Base-by-base conservation (phyloP, 2,888 invertebrate genomes). In the Dryocosmus kuriphilus region DNA sequence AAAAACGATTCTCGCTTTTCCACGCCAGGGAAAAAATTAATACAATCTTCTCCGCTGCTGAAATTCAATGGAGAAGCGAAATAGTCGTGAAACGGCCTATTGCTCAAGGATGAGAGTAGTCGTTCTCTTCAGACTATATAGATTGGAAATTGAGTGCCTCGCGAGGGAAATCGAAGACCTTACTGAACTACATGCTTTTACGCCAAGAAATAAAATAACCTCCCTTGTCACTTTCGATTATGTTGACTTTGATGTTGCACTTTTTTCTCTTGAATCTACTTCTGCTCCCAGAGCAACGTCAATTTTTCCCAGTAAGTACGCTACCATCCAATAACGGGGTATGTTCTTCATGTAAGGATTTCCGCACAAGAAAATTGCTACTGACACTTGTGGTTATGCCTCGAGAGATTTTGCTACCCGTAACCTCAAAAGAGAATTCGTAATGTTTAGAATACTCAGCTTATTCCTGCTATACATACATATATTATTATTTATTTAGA, bases 311-410 rank as follows among this genome's bases (percentile, higher is more conserved):
- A 11, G 71, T 51, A 71, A 71, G 30, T 71, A 71, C 30, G 30
- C 51, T 71, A 71, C 71, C 51, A 71, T 71, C 71, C 71, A 71
- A 71, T 71, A 71, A 71, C 71, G 30, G 30, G 71, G 30, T 71
- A 32, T 51, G 30, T 51, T 71, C 71, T 51, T 51, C 46, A 19
- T 51, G 46, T 30, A n/a, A n/a, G 71, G 71, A 71, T 71, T 71
- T 51, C 32, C 51, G 46, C 71, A 38, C 67, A 76, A 77, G 80
- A 82, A 83, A 82, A 83, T 83, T 82, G 79, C 79, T 71, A 57
- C 30, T 63, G 82, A 77, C 79, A 77, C 75, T 81, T 73, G 76
- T 71, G 74, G 63, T 71, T 80, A 71, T 61, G 73, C 74, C 79
- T 79, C 79, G 30, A n/a, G 80, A 76, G 75, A 77, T 74, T 55